Conservation (phyloP, 2,113 vertebrate species). For the Cebus imitator region DNA sequence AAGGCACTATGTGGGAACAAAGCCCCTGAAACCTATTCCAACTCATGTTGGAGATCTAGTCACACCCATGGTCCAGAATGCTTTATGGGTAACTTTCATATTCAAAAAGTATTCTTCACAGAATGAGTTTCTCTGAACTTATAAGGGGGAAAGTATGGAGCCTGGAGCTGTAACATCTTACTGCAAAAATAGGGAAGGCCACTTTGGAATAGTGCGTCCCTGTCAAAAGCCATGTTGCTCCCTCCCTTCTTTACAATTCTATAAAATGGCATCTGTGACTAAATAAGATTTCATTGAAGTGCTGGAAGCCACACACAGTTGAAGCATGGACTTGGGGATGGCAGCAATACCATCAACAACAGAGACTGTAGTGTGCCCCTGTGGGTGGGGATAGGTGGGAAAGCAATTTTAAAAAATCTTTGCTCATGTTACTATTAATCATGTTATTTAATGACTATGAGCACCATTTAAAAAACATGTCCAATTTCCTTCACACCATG, state of each 20-base stretch:
- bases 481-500: background rate
- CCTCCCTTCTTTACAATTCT: conserved; percentile 47
- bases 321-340: conserved; percentile 3
- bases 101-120: background rate
- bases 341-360: background rate
- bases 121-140: background rate
- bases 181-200: background rate
- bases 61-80: background rate
- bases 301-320: conserved; percentile 44
- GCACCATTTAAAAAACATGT: background rate
- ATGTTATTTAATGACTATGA: background rate
- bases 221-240: conserved; percentile 34
- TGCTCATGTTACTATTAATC: background rate
- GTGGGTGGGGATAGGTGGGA: background rate
- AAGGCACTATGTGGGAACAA: background rate
- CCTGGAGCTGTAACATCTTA: background rate
- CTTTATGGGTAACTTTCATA: background rate
- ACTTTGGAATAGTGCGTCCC: background rate
- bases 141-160: background rate
- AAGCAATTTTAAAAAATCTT: background rate
- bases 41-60: background rate
- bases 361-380: background rate
- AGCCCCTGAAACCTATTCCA: background rate
- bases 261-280: conserved; percentile 57
- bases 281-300: conserved; percentile 25